phyloP scores from a whole-genome alignment of 2,113 vertebrate species.

The Phaethon lepturus region DNA sequence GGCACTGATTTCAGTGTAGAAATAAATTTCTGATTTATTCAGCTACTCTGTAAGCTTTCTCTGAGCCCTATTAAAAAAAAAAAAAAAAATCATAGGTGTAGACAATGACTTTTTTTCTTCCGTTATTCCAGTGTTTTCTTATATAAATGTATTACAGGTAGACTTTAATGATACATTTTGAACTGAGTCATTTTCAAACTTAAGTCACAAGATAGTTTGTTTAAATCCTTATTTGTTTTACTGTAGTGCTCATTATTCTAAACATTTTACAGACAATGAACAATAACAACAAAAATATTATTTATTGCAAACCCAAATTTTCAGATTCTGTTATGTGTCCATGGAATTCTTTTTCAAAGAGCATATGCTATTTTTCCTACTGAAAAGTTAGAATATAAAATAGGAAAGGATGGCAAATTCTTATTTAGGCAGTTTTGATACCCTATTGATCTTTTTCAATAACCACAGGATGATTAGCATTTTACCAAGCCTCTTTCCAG shows the following conservation, averaged over 20 bases:
- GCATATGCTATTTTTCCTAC: not conserved
- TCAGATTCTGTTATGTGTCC: not conserved
- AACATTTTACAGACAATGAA: not conserved
- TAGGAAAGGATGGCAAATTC: not conserved
- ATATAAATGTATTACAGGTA: not conserved
- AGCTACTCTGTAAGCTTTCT: not conserved
- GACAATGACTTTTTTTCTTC: not conserved
- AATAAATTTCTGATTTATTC: not conserved
- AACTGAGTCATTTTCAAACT: not conserved
- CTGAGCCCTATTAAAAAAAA: not conserved
- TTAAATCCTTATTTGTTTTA: not conserved
- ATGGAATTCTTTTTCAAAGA: not conserved
- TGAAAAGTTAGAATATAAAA: not conserved
- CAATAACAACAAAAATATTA: not conserved
- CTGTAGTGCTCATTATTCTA: not conserved
- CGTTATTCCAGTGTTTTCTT: not conserved
- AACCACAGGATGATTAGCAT: not conserved
- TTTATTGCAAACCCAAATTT: not conserved
- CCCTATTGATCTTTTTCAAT: not conserved
- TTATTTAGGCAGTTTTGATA: not conserved
- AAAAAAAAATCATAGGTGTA: not conserved
- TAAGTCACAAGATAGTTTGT: not conserved
- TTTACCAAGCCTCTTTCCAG: not conserved
- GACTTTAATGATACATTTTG: not conserved
- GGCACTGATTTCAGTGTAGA: not conserved